These are phyloP conservation scores for Colius striatus DNA, from an alignment of 2,113 vertebrate genomes.

Conservation along the genomic window DNA sequence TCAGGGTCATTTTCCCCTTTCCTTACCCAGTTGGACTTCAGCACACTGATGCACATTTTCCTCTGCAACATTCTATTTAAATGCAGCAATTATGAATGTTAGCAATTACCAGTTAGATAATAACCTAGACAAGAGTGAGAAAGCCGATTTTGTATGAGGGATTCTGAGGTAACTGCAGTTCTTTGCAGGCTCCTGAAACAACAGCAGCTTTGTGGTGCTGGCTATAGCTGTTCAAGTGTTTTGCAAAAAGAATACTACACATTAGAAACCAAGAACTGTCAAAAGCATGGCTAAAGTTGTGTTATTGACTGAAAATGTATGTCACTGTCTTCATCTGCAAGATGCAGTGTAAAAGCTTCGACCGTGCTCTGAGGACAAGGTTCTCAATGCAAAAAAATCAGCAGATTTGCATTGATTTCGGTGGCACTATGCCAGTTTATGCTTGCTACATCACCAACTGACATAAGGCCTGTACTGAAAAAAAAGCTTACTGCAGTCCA, in stretches of 20 bases:
- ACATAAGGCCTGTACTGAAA: background rate
- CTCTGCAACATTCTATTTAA: background rate
- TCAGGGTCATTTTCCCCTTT: background rate
- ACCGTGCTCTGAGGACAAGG: background rate
- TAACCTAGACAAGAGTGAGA: background rate
- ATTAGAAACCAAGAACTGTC: background rate
- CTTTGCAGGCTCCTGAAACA: background rate
- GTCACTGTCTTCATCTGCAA: background rate
- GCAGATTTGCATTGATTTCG: background rate
- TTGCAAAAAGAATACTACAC: background rate
- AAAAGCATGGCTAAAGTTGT: background rate
- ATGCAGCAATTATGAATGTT: background rate
- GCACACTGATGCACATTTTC: background rate
- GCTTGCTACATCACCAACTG: background rate
- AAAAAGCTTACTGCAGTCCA: background rate
- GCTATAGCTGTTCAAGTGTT: background rate
- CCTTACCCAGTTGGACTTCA: background rate
- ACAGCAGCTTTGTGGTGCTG: background rate
- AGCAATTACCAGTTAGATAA: background rate
- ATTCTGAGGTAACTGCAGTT: background rate
- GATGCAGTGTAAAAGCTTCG: background rate
- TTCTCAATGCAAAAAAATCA: background rate
- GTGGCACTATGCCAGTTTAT: background rate
- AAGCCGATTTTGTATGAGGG: background rate
- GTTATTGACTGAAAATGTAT: background rate